phyloP scores from a whole-genome alignment of 2,113 vertebrate genomes.

The Spheniscus mendiculus region DNA sequence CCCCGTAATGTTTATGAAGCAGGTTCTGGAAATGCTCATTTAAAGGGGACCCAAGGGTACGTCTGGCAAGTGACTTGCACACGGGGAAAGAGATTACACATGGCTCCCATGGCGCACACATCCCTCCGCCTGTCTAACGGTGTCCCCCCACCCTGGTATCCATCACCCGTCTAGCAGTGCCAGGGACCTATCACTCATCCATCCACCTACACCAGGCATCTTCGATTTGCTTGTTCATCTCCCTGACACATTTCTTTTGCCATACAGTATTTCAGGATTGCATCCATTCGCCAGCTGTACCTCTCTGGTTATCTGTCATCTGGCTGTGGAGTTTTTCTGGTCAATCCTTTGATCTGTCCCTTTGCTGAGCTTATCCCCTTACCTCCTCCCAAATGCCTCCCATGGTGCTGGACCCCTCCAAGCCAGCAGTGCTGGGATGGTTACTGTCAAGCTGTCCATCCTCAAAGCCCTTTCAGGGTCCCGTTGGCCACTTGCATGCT shows the following conservation, averaged over 20 bases:
- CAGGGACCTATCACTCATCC: background rate
- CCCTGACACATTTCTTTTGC: background rate
- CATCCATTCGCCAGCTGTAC: background rate
- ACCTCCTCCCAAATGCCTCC: background rate
- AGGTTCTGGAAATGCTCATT: background rate
- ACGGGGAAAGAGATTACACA: background rate
- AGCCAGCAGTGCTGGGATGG: background rate
- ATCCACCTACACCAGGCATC: background rate
- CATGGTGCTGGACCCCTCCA: rapidly evolving
- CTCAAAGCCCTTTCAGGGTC: background rate
- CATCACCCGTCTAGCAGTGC: background rate
- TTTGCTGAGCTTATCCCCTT: background rate
- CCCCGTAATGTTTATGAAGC: background rate
- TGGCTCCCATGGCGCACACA: rapidly evolving
- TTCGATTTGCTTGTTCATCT: background rate
- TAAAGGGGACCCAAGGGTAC: background rate
- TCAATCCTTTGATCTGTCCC: background rate
- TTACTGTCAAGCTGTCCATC: background rate
- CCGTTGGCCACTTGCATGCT: background rate
- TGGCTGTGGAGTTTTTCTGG: background rate
- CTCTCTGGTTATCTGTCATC: background rate
- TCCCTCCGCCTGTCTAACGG: background rate
- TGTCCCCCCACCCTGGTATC: background rate
- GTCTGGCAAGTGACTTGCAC: background rate
- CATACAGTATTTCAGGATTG: background rate